Evolutionary conservation across 2,888 invertebrate genomes (phyloP), one percentile per base, ranked within the genome.

Genomic region (Mesodorylaimus sp.): DNA sequence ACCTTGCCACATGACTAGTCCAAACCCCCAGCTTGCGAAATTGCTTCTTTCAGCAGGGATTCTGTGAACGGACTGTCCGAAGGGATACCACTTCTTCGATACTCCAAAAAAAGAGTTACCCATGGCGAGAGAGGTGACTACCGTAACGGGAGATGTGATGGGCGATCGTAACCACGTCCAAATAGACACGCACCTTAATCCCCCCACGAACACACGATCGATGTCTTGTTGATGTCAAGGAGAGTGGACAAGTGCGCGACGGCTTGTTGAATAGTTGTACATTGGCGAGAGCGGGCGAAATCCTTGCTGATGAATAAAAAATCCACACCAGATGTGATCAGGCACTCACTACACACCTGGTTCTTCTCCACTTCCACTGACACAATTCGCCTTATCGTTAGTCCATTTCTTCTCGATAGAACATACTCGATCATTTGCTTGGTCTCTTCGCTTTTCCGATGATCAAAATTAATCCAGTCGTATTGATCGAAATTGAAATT

Each of bases 391-490:
- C n/a, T n/a, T n/a, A n/a, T n/a, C 45, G 29, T 3, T 29, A 2
- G 38, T 21, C 46, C 52, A 23, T 62, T 57, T 61, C 75, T 76
- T 56, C 70, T 70, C 5, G 66, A 60, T 23, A 68, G 63, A n/a
- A 78, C 67, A 41, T 64, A 59, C 19, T 70, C 63, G 58, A 78
- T 73, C 76, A 79, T 78, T 54, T 67, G 61, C 1, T 66, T 54
- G 0, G 76, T 72, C 53, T 74, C 72, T 1, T 62, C 57, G 1
- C 72, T 65, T 62, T 76, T 75, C 39, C 78, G 70, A 10, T 74
- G 74, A 73, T 80, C 79, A 65, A 80, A 78, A 64, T 80, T 79
- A 49, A 79, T 71, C 79, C 79, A 79, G 28, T 67, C 37, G 24
- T 44, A 51, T 10, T 56, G 27, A 41, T 5, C 21, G 5, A 39